Evolutionary conservation across 2,113 vertebrate genomes (phyloP).

Genomic region (Tichodroma muraria): DNA sequence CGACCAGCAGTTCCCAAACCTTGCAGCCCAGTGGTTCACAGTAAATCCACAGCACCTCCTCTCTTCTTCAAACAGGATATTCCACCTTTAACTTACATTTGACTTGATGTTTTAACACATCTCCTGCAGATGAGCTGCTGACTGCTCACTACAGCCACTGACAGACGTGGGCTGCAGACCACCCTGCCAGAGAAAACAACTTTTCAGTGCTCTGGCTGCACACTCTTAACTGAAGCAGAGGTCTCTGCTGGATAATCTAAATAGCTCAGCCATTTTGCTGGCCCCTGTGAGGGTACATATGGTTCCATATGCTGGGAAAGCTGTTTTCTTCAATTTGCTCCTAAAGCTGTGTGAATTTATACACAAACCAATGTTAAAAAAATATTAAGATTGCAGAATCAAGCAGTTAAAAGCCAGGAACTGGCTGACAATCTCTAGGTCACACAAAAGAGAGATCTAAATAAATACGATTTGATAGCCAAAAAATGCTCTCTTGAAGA

Average conservation of each 20-base stretch:
- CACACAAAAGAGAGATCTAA: not conserved
- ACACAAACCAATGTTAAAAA: not conserved
- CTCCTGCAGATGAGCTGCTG: not conserved
- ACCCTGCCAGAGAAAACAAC: not conserved
- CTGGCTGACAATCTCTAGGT: not conserved
- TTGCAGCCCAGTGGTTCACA: not conserved
- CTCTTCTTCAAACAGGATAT: not conserved
- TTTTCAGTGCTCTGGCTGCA: not conserved
- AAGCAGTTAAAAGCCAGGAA: not conserved
- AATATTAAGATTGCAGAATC: not conserved
- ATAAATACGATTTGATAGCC: not conserved
- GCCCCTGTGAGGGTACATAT: not conserved
- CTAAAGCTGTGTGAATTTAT: not conserved
- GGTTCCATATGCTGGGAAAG: conserved; percentile 1
- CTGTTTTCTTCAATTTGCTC: not conserved
- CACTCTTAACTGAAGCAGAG: not conserved
- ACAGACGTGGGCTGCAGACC: not conserved
- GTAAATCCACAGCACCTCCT: not conserved
- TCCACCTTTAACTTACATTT: not conserved
- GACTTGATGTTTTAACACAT: not conserved
- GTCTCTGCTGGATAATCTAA: not conserved
- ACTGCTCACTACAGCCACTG: not conserved
- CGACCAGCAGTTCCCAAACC: not conserved
- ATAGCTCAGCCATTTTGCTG: not conserved
- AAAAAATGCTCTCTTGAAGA: not conserved